Evolutionary conservation across 2,113 vertebrate species (phyloP), one percentile per base, ranked within the genome.

Genomic region (Xiphorhynchus elegans): DNA sequence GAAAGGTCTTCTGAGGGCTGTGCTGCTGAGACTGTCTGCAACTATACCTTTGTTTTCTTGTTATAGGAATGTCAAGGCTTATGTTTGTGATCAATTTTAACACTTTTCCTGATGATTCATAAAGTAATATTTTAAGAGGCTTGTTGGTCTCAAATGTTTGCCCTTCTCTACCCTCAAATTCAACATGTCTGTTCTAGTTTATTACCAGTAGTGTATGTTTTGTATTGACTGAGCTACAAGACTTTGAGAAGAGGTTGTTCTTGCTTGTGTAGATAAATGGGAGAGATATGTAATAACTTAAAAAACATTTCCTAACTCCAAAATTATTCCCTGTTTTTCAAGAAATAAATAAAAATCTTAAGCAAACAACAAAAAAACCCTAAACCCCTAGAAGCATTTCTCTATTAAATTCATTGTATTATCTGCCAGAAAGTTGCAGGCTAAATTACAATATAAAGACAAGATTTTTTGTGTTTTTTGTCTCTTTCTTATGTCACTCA

Each of bases 31-130:
- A 12, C 47, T 87, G 56, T 44, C 49, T 77, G 44, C 67, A 53
- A 7, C 4, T 26, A 25, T 53, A 31, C 37, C 53, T 74, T 73
- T 0, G 0, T 29, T 86, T 70, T 63, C 25, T 70, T 35, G 2
- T 2, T 35, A 8, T 47, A 15, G 16, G 33, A 62, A 53, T 25
- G 10, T 50, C 47, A 39, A 15, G 14, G 11, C 79, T 83, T 50
- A 44, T 47, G n/a, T 8, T 3, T 47, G 46, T 77, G 44, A 26
- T 33, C 80, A 40, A 31, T 39, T 73, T 80, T 93, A 67, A 26
- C 13, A 1, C 40, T 89, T 91, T 55, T 33, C 33, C 29, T 79
- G 44, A 13, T 2, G 4, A 19, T 26, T 69, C 40, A 12, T 4
- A 53, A 82, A 47, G 15, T 15, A 62, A 20, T 37, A 33, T 70